phyloP scores from a whole-genome alignment of 1,140 invertebrate genomes.

The Drosophila kepulauana region DNA sequence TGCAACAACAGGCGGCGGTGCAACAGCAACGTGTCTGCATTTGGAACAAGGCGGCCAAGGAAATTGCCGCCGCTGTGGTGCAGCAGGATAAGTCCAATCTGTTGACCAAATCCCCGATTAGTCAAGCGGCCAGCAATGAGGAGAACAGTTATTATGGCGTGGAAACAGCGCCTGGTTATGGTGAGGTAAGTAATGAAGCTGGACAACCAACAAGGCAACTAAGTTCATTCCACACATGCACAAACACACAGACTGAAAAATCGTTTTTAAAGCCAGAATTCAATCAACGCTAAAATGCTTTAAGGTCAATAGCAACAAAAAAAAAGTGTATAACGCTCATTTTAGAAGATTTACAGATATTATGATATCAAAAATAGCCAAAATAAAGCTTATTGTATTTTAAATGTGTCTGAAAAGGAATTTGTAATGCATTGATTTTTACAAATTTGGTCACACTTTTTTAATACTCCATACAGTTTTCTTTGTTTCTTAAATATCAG shows the following conservation, averaged over 20 bases:
- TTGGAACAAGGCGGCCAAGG: conserved; percentile 86
- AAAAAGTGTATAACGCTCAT: no score
- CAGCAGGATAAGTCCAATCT: conserved; percentile 55
- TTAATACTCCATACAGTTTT: no score
- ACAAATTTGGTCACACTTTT: no score
- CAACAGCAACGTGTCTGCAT: conserved; percentile 88
- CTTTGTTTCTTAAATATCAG: no score
- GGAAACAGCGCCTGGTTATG: conserved; percentile 86
- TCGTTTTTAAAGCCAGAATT: conserved; percentile 6
- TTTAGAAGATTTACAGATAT: no score
- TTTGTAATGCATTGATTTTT: no score
- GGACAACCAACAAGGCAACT: no score
- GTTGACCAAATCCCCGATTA: conserved; percentile 45
- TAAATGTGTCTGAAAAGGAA: no score
- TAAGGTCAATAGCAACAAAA: no score
- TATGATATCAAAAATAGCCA: no score
- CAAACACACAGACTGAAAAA: not conserved
- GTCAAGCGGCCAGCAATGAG: conserved; percentile 66
- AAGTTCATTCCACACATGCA: no score
- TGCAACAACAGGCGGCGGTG: conserved; percentile 71
- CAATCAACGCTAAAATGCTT: not conserved
- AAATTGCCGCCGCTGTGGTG: conserved; percentile 84
- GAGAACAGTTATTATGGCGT: conserved; percentile 85
- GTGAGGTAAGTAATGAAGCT: conserved; percentile 84
- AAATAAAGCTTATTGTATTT: no score